Evolutionary conservation across 64 coral and sea anemone genomes (phyloP), one percentile per base, ranked within the genome.

Genomic region (Pocillopora verrucosa): DNA sequence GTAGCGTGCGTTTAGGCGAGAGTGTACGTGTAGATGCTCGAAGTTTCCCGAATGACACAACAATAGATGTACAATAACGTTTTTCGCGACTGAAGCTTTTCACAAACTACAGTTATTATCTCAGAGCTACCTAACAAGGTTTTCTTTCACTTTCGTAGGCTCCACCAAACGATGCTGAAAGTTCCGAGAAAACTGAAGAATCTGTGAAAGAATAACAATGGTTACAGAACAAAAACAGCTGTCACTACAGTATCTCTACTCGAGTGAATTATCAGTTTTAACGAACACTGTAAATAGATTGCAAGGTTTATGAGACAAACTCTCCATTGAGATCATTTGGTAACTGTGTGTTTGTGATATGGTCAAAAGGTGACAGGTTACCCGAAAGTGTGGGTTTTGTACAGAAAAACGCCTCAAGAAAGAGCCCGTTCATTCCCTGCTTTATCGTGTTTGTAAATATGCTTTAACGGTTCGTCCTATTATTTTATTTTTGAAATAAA

Each of bases 101-200:
- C 16, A 69, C 16, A 69, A 69, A 69, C 65, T 20, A 69, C 24
- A 13, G 30, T 69, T 16, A 69, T 24, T 69, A 4, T 69, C 65
- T 9, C 24, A 69, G 65, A 62, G 25, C 17, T 81, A 62, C 12
- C 20, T 34, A 9, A 26, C 24, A 62, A 6, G 34, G 5, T 62
- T 62, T 35, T 62, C 13, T 63, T 35, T 60, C 26, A 9, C 20
- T 24, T 30, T 70, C 25, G 30, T 57, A 85, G 82, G 12, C 51
- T 15, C 82, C 82, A 1, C 37, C 82, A 16, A 63, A 85, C 4
- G 82, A 51, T 51, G 41, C 41, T 51, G 41, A 85, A 22, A 22
- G 20, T 16, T 72, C 65, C 69, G 82, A 70, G 34, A 85, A 85
- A 85, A 85, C 82, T 15, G 67, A 20, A 70, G 82, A 85, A 11